These are phyloP conservation scores for Athripsodes cinereus DNA, from an alignment of 2,888 invertebrate genomes.

Conservation along the genomic window DNA sequence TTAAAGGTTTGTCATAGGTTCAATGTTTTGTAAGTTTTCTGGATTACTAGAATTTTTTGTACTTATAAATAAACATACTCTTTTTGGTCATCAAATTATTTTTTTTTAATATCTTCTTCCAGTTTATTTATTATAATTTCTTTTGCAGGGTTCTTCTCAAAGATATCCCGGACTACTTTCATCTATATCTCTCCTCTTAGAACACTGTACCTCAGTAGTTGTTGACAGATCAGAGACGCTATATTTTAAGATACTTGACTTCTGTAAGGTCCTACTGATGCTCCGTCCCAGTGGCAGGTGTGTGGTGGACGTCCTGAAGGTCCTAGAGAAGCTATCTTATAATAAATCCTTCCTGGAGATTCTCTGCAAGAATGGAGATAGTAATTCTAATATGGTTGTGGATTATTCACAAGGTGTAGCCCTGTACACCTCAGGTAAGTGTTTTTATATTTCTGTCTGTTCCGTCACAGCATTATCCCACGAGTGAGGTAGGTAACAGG, in stretches of 20 bases:
- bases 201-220: slow-evolving; percentile 15
- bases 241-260: slow-evolving; percentile 27
- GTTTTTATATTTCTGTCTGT: too few species aligned
- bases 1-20: too few species aligned
- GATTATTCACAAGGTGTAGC: slow-evolving; percentile 45
- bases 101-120: too few species aligned
- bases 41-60: too few species aligned
- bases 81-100: too few species aligned
- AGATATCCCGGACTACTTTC: slow-evolving; percentile 37
- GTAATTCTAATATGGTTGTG: slow-evolving; percentile 36
- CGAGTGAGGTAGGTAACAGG: too few species aligned
- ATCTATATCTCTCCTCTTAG: slow-evolving; percentile 31
- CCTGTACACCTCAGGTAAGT: slow-evolving; percentile 40
- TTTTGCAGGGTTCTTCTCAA: slow-evolving; percentile 39
- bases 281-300: slow-evolving; percentile 37
- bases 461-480: too few species aligned
- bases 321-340: slow-evolving; percentile 30
- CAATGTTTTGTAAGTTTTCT: too few species aligned
- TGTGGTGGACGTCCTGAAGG: slow-evolving; percentile 30
- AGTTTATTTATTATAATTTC: too few species aligned
- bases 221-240: slow-evolving; percentile 6
- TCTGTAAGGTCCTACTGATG: slow-evolving; percentile 33
- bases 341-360: slow-evolving; percentile 29
- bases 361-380: slow-evolving; percentile 33
- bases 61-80: too few species aligned